Percentiles rank a stretch among this genome's conserved stretches.
Conservation (phyloP, 1,140 invertebrate species). For the Nebria ingens region DNA sequence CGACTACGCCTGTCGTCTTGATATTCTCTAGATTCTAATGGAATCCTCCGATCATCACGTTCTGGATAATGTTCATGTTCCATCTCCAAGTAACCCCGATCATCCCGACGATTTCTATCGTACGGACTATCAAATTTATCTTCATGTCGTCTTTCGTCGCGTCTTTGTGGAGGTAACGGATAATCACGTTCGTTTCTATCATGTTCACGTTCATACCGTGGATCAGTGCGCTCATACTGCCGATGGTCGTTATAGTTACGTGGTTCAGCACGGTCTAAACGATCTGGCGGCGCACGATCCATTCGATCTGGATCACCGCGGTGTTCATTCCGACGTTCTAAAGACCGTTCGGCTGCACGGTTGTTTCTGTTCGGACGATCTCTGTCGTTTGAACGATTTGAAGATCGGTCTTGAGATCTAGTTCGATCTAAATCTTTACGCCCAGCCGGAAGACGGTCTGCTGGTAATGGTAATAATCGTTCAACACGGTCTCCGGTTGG, state of each 20-base stretch:
- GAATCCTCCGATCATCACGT: constrained; percentile 25
- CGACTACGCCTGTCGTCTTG: constrained; percentile 24
- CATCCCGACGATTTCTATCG: constrained; percentile 25
- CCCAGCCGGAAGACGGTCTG: constrained; percentile 28
- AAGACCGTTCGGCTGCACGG: constrained; percentile 13
- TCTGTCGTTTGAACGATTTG: constrained; percentile 8
- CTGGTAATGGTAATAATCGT: constrained; percentile 27
- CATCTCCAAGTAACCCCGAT: constrained; percentile 27
- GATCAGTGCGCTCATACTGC: constrained; percentile 15
- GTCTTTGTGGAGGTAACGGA: constrained; percentile 14
- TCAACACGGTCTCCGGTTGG: constrained; percentile 27
- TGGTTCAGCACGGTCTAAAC: constrained; percentile 18
- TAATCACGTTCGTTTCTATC: constrained; percentile 20
- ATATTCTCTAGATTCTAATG: constrained; percentile 24
- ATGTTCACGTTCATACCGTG: constrained; percentile 21
- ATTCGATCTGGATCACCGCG: constrained; percentile 20
- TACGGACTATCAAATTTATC: constrained; percentile 30
- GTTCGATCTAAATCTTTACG: constrained; percentile 18
- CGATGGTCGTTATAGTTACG: constrained; percentile 18
- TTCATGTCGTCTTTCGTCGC: constrained; percentile 24
- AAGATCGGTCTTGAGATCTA: neutral
- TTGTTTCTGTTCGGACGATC: neutral
- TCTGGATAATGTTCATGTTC: constrained; percentile 27
- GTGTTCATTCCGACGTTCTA: constrained; percentile 22
- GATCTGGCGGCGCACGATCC: constrained; percentile 14